These are phyloP conservation scores for Tricholauxania praeusta DNA, from an alignment of 2,888 invertebrate species.

Conservation along the genomic window DNA sequence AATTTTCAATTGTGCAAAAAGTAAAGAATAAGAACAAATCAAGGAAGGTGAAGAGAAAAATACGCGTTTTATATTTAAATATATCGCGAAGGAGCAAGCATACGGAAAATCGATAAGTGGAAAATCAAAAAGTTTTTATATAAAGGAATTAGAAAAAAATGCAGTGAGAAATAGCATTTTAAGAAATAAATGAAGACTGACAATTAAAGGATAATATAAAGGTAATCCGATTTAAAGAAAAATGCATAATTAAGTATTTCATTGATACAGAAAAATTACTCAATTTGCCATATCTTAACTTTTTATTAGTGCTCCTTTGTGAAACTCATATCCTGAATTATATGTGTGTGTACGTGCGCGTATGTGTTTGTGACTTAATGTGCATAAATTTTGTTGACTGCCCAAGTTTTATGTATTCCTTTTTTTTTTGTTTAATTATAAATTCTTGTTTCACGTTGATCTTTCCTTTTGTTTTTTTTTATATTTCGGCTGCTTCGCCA, in stretches of 20 bases:
- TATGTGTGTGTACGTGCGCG: slow-evolving; percentile 5
- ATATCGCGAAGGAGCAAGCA: slow-evolving; percentile 33
- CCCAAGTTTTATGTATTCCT: slow-evolving; percentile 30
- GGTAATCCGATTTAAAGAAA: too few species aligned
- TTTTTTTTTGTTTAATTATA: slow-evolving; percentile 45
- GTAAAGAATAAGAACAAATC: slow-evolving; percentile 28
- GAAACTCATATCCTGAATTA: slow-evolving; percentile 37
- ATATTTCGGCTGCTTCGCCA: background rate
- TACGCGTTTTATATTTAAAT: slow-evolving; percentile 38
- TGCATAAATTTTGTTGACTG: too few species aligned
- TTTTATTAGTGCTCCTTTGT: slow-evolving; percentile 33
- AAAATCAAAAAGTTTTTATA: background rate
- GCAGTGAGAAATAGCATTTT: too few species aligned
- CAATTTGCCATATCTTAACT: slow-evolving; percentile 31
- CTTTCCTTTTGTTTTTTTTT: slow-evolving; percentile 6
- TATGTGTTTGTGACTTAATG: slow-evolving; percentile 18
- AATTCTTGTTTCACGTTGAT: slow-evolving; percentile 35
- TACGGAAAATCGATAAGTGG: slow-evolving; percentile 31
- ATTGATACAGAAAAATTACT: background rate
- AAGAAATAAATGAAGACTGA: too few species aligned
- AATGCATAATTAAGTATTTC: too few species aligned
- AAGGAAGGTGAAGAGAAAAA: slow-evolving; percentile 40
- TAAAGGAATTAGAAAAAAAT: too few species aligned
- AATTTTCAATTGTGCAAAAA: slow-evolving; percentile 42
- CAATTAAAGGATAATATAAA: too few species aligned